A percentile compares a stretch with the other conserved stretches of the same genome.
These are phyloP conservation scores for Rhinoptilus africanus DNA, from an alignment of 2,113 vertebrate species.

Conservation along the genomic window DNA sequence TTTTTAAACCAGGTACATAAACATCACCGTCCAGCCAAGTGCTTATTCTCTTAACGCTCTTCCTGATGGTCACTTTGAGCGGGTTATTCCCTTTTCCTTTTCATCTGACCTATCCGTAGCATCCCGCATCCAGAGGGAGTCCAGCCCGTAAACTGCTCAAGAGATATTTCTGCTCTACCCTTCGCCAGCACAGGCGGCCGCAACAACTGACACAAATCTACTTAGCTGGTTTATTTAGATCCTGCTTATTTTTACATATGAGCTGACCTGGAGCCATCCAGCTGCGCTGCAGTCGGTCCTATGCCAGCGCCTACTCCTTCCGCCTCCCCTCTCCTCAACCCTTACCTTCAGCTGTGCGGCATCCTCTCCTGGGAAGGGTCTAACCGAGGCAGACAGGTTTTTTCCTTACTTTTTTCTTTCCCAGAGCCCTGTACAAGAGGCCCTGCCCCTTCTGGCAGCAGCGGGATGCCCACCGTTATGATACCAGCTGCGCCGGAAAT, in stretches of 20 bases:
- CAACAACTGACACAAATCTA: not conserved
- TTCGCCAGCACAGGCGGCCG: not conserved
- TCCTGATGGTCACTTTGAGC: rapidly evolving
- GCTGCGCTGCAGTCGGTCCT: rapidly evolving
- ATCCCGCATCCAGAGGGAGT: not conserved
- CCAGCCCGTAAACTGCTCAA: not conserved
- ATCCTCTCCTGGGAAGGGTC: not conserved
- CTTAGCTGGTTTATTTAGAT: not conserved
- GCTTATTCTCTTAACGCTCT: not conserved
- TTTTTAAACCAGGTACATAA: not conserved
- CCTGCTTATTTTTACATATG: not conserved
- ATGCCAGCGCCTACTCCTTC: not conserved
- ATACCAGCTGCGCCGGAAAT: not conserved
- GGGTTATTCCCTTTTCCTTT: not conserved
- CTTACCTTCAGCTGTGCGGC: not conserved
- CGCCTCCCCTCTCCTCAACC: not conserved
- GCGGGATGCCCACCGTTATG: not conserved
- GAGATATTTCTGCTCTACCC: not conserved
- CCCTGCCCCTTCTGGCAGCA: not conserved
- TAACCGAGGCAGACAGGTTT: not conserved
- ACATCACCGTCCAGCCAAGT: not conserved
- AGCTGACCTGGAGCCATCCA: not conserved
- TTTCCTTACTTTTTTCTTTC: not conserved
- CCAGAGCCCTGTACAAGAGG: not conserved
- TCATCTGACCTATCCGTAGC: not conserved